Evolutionary conservation across 2,113 vertebrate species (phyloP).

Genomic region (Cryptotis parvus): DNA sequence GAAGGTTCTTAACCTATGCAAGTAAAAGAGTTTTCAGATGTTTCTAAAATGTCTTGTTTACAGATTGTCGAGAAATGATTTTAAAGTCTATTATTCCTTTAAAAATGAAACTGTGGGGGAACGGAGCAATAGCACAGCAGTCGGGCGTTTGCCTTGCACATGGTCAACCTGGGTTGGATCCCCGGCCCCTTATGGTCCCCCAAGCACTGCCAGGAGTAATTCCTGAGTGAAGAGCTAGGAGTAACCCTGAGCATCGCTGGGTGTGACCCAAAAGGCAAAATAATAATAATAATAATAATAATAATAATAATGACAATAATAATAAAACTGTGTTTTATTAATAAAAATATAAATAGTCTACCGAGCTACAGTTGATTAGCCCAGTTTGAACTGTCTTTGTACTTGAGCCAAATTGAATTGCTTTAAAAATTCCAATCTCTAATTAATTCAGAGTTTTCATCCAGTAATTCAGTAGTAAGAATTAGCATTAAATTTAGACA

Average conservation of each 20-base stretch:
- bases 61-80: neutral
- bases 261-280: too few species aligned
- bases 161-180: too few species aligned
- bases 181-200: too few species aligned
- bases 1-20: neutral
- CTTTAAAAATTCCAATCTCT: constrained; percentile 45
- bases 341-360: neutral
- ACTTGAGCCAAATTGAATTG: constrained; percentile 20
- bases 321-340: neutral
- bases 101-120: constrained; percentile 36
- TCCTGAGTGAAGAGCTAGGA: too few species aligned
- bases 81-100: neutral
- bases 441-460: constrained; percentile 24
- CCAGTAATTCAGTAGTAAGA: constrained; percentile 21
- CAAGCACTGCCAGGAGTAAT: too few species aligned
- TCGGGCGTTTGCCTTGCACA: too few species aligned
- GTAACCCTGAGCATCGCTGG: too few species aligned
- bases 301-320: too few species aligned
- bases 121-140: too few species aligned
- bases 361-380: neutral
- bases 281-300: too few species aligned
- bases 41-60: constrained; percentile 37
- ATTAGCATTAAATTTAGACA: constrained; percentile 27
- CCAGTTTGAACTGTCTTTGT: neutral
- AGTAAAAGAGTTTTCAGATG: neutral